A percentile compares a stretch with the other conserved stretches of the same genome.
Evolutionary conservation across 2,888 invertebrate genomes (phyloP).

Genomic region (Caenorhabditis macrosperma): DNA sequence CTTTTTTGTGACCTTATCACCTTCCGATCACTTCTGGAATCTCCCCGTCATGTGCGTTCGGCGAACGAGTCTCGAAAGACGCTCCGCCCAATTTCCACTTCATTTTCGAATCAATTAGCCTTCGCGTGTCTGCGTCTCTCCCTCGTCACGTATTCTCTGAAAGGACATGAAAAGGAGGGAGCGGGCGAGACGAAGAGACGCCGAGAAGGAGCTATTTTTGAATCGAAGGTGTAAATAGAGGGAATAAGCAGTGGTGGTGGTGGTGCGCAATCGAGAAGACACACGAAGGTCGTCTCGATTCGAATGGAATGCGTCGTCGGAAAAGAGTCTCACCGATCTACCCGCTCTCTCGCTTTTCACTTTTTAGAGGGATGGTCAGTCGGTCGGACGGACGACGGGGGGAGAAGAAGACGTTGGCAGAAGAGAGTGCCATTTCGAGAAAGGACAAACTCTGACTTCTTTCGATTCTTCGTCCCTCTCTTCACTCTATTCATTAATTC

Average conservation of each 20-base stretch:
- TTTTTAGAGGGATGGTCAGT: constrained; percentile 38
- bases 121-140: not conserved
- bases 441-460: not conserved
- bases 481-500: not conserved
- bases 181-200: not conserved
- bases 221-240: constrained; percentile 4
- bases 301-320: constrained; percentile 19
- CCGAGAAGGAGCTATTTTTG: constrained; percentile 37
- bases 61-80: constrained; percentile 4
- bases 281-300: constrained; percentile 36
- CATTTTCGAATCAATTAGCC: constrained; percentile 29
- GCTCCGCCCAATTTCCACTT: constrained; percentile 8
- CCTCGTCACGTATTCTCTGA: not conserved
- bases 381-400: constrained; percentile 9
- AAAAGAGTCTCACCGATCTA: constrained; percentile 1
- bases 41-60: constrained; percentile 14
- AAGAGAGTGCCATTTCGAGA: constrained; percentile 1
- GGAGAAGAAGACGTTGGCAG: no score
- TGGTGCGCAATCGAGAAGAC: not conserved
- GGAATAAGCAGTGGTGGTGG: constrained; percentile 11
- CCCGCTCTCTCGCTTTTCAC: constrained; percentile 19
- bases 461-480: not conserved
- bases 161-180: not conserved
- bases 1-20: constrained; percentile 36
- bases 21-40: constrained; percentile 9